Conservation (phyloP, 2,888 invertebrate genomes). For the Leptinotarsa peninsularis region DNA sequence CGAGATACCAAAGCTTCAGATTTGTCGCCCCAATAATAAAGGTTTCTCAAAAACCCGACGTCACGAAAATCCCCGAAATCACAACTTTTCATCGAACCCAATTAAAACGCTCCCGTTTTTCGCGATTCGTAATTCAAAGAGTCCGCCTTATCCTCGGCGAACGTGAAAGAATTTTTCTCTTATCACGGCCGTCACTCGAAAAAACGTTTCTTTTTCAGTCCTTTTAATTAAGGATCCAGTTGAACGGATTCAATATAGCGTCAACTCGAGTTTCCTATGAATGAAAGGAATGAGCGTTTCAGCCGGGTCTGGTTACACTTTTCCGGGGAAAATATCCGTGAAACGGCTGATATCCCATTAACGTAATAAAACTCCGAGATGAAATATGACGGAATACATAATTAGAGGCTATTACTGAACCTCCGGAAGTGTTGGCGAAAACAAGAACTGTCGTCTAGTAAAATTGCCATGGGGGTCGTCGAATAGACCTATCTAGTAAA, state of each 20-base stretch:
- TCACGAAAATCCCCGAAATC: constrained; percentile 4
- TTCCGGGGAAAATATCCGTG: background rate
- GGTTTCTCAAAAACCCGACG: background rate
- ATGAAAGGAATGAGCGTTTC: background rate
- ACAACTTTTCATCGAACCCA: constrained; percentile 4
- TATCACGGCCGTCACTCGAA: constrained; percentile 19
- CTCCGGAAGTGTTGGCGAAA: background rate
- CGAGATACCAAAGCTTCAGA: background rate
- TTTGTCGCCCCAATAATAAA: background rate
- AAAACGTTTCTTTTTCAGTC: constrained; percentile 5
- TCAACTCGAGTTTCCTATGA: constrained; percentile 7
- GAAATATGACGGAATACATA: background rate
- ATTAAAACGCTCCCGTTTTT: background rate
- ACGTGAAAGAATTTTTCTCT: constrained; percentile 2
- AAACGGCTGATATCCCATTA: constrained; percentile 3
- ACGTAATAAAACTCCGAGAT: background rate
- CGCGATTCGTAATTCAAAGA: background rate
- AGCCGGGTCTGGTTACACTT: background rate
- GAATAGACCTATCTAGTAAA: too few species aligned
- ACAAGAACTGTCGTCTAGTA: background rate
- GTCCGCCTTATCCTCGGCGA: background rate
- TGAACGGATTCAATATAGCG: constrained; percentile 2
- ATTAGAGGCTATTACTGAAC: background rate
- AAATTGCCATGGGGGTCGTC: too few species aligned
- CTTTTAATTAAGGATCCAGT: constrained; percentile 9